Evolutionary conservation across 2,797 vertebrate genomes (phyloP), one percentile per base, ranked within the genome.

Genomic region (Mycteria americana): DNA sequence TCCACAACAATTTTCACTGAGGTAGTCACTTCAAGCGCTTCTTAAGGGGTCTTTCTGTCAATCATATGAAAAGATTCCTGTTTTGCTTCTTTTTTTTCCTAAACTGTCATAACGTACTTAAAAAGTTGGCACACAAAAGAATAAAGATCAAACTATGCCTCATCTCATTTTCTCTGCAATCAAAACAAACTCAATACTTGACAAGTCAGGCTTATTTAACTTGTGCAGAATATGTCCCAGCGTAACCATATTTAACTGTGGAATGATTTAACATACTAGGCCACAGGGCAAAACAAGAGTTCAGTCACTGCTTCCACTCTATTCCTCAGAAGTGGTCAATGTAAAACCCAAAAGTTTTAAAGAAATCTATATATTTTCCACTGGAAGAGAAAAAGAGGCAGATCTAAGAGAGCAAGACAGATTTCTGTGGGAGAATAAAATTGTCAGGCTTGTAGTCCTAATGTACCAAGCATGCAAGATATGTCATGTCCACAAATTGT

Each of bases 1-100:
- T 54, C 63, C 50, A 80, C 48, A 95, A 92, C 88, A 88, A 68
- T 89, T 87, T 94, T 87, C 92, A 95, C 82, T 77, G 50, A 92
- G 41, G 50, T 22, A 95, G 65, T 94, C 63, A 79, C 18, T 95
- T 74, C 43, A 80, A 95, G 75, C 50, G 50, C 70, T 72, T 95
- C 60, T 89, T 63, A 75, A 85, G 76, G 53, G 43, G 11, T 64
- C 88, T 94, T 95, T 68, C 81, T 92, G 84, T 92, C 88, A 85
- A 22, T 85, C 94, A 86, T 35, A 67, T 18, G 37, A 67, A 79
- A 92, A 84, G 46, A 85, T 78, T 83, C 35, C 63, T 63, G 30
- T 31, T 95, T 41, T 85, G 46, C n/a, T 65, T 33, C 33, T 37
- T 92, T 89, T 78, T 89, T 70, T 37, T 4, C 2, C 45, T 39